Conservation (phyloP, 2,888 invertebrate genomes). For the Chrysolina americana region DNA sequence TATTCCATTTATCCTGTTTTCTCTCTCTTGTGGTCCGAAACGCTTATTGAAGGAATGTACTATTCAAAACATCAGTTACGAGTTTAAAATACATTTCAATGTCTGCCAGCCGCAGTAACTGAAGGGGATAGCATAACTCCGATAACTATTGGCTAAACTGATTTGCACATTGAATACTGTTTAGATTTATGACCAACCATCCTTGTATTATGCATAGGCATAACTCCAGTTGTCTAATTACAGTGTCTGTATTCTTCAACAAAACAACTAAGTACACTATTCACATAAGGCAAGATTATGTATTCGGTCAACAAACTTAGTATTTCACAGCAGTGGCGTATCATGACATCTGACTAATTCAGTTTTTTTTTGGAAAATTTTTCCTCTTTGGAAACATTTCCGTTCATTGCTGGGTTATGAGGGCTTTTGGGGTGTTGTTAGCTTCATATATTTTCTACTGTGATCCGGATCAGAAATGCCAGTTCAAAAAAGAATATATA, state of each 20-base stretch:
- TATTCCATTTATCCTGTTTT: too few species aligned
- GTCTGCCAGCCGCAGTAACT: background rate
- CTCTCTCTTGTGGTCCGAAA: too few species aligned
- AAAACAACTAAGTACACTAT: background rate
- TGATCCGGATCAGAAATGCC: too few species aligned
- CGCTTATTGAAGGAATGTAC: too few species aligned
- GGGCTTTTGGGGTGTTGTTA: too few species aligned
- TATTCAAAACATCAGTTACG: too few species aligned
- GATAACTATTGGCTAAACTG: background rate
- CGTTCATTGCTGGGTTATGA: too few species aligned
- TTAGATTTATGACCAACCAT: background rate
- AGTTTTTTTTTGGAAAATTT: too few species aligned
- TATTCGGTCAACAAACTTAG: conserved; percentile 42
- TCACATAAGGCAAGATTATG: background rate
- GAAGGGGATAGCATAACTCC: background rate
- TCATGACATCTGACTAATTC: background rate
- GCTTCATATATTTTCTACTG: too few species aligned
- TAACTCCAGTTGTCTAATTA: conserved; percentile 5
- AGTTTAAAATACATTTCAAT: background rate
- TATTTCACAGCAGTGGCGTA: conserved; percentile 1
- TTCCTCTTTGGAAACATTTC: too few species aligned
- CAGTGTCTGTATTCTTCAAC: background rate
- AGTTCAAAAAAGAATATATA: too few species aligned
- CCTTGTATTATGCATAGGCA: background rate
- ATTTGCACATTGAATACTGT: background rate